Conservation (phyloP, 2,113 vertebrate species). For the Scytalopus superciliaris region DNA sequence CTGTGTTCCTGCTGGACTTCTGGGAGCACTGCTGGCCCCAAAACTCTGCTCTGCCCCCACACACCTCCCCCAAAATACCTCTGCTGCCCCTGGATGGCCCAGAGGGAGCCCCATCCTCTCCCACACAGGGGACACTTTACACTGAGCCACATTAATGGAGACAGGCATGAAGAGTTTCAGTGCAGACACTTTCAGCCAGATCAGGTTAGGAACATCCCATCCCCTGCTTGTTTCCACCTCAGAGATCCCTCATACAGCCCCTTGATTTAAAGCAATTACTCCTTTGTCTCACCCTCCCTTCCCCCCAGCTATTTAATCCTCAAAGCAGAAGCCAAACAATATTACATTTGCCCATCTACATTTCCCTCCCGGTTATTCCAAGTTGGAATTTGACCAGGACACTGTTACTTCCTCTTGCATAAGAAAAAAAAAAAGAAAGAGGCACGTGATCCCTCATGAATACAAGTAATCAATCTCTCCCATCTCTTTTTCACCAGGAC, state of each 20-base stretch:
- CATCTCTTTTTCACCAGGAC: not conserved
- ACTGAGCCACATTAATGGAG: fast-evolving
- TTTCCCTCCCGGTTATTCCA: not conserved
- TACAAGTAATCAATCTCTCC: not conserved
- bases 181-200: not conserved
- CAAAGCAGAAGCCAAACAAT: not conserved
- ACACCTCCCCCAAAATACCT: not conserved
- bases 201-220: not conserved
- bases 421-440: not conserved
- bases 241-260: not conserved
- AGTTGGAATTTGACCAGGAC: conserved; percentile 35
- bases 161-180: not conserved
- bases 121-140: not conserved
- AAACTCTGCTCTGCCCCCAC: not conserved
- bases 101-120: not conserved
- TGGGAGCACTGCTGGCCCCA: fast-evolving
- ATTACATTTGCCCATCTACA: not conserved
- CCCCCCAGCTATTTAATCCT: not conserved
- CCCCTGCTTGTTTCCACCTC: not conserved
- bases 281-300: not conserved
- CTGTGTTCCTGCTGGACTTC: fast-evolving
- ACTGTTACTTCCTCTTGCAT: conserved; percentile 1
- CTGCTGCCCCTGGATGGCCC: not conserved
- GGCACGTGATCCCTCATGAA: not conserved
- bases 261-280: not conserved